Percentiles rank a stretch among this genome's conserved stretches.
phyloP scores from a whole-genome alignment of 2,113 vertebrate genomes.

The Leptocoma aspasia region DNA sequence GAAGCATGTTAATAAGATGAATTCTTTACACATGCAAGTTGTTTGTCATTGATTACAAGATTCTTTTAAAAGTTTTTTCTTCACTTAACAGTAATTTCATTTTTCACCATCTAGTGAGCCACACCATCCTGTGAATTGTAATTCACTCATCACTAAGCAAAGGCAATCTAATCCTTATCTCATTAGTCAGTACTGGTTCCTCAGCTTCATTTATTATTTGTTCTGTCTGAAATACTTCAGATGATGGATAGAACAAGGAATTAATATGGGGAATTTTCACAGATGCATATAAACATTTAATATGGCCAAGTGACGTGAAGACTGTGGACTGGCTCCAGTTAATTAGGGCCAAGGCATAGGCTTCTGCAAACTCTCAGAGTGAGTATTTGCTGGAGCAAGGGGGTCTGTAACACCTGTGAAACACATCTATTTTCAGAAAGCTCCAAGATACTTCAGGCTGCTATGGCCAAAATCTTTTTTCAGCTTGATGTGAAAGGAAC shows the following conservation, averaged over 20 bases:
- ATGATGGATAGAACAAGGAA: background rate
- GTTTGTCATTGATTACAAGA: background rate
- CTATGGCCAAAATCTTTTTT: background rate
- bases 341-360: background rate
- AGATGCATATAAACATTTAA: background rate
- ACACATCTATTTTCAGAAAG: background rate
- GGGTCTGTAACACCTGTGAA: background rate
- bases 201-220: background rate
- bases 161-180: conserved; percentile 29
- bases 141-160: conserved; percentile 11
- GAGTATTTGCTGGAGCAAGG: background rate
- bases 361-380: background rate
- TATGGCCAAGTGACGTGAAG: background rate
- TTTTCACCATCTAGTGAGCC: background rate
- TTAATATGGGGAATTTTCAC: background rate
- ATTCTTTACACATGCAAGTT: background rate
- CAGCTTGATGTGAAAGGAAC: background rate
- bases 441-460: background rate
- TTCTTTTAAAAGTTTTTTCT: background rate
- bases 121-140: background rate
- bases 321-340: background rate
- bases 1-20: background rate
- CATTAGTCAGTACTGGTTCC: background rate
- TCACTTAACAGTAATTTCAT: background rate
- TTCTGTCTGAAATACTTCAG: conserved; percentile 3